Evolutionary conservation across 2,113 vertebrate genomes (phyloP), one percentile per base, ranked within the genome.

Genomic region (Bubo blakistoni): DNA sequence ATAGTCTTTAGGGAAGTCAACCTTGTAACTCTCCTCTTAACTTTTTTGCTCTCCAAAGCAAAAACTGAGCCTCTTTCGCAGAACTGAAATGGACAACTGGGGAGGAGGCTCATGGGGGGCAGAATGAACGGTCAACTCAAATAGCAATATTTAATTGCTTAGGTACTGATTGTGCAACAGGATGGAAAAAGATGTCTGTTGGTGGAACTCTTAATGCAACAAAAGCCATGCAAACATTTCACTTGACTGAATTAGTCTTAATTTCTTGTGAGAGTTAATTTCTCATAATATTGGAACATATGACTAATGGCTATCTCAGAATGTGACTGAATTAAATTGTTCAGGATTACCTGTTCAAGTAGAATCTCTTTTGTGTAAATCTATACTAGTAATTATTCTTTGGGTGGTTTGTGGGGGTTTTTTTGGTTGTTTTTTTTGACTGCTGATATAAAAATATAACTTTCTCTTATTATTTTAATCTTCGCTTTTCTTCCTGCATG

Each of bases 391-490:
- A 96, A 71, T 93, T 95, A 63, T 91, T 92, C 11, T 32, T 34
- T 52, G 38, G 0, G 69, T 38, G 40, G 40, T 73, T 78, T 14
- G 44, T 49, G 47, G n/a, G n/a, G n/a, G 20, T 25, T 51, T 76
- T 81, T 78, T 73, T 7, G 59, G 10, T 36, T 32, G 16, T 4
- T 2, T 98, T 98, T 98, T 98, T 97, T 98, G 86, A 65, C 29
- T 84, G 52, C 69, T 92, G 97, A 97, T 98, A 98, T 98, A 98
- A 99, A 99, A 99, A 99, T 98, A 97, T 98, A 98, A 98, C 98
- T 99, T 98, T 98, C 97, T 98, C 97, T 98, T 99, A 98, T 99
- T 99, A 99, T 99, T 99, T 99, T 98, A 99, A 99, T 99, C 98
- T 99, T 98, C 78, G 11, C 87, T 98, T 92, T 95, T 96, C 96